A percentile compares a stretch with the other conserved stretches of the same genome.
Conservation (phyloP, 1,140 invertebrate species). For the Scaptomyza graminum region DNA sequence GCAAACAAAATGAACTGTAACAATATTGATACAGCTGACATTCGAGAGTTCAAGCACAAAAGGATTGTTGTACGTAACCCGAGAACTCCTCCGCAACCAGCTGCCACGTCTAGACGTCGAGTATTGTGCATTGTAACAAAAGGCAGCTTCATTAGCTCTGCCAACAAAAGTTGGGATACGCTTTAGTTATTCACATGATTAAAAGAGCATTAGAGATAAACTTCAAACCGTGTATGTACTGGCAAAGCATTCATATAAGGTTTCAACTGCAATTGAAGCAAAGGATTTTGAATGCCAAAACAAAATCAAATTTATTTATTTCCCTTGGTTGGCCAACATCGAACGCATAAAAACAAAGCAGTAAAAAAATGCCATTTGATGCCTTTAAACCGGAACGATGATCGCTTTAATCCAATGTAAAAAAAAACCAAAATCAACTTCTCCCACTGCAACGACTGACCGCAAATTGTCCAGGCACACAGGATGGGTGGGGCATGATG, state of each 20-base stretch:
- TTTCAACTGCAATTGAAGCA: neutral
- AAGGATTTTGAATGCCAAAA: conserved; percentile 40
- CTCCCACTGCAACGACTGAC: conserved; percentile 9
- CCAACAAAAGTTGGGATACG: conserved; percentile 46
- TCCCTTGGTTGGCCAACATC: conserved; percentile 26
- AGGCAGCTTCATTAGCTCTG: conserved; percentile 66
- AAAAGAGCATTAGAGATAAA: conserved; percentile 23
- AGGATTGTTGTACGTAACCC: conserved; percentile 55
- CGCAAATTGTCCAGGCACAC: conserved; percentile 33
- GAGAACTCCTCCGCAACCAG: neutral
- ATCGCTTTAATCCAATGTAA: conserved; percentile 52
- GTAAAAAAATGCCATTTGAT: conserved; percentile 53
- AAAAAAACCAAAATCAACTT: conserved; percentile 43
- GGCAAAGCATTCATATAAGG: neutral
- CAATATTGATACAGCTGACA: conserved; percentile 81
- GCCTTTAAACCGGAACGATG: conserved; percentile 48
- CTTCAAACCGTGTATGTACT: neutral
- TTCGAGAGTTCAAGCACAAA: conserved; percentile 60
- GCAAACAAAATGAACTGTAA: conserved; percentile 80
- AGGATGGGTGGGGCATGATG: neutral
- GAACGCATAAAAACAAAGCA: conserved; percentile 43
- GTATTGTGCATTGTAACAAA: conserved; percentile 41
- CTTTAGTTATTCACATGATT: conserved; percentile 55
- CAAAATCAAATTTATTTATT: conserved; percentile 50
- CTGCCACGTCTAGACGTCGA: conserved; percentile 46